Evolutionary conservation across 2,888 invertebrate species (phyloP), one percentile per base, ranked within the genome.

Genomic region (Xestobium rufovillosum): DNA sequence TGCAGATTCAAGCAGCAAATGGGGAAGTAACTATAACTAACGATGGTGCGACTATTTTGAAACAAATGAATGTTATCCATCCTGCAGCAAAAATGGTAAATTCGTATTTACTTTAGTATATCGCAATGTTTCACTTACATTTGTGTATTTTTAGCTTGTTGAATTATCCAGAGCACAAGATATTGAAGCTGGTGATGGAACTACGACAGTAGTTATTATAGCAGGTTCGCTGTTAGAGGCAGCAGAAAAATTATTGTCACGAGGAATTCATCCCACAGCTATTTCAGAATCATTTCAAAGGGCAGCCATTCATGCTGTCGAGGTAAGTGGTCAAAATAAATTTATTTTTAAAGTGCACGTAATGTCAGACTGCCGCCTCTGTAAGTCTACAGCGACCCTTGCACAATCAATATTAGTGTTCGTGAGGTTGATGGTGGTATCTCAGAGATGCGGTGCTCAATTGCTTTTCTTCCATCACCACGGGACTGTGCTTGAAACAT

Each of bases 11-110:
- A 73, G 75, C 91, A 19, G 80, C 81, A 19, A 95, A 91, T 70
- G 97, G 97, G 4, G 97, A 97, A 72, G 98, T 98, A 0, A 97
- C 96, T 2, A 98, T 98, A 45, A 99, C 98, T 35, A 98, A 99
- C 69, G 98, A 98, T 74, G 98, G 98, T 38, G 98, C 98, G 19
- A 98, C 98, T 19, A 99, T 99, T 67, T 70, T 99, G 41, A 96
- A 98, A 66, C 90, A 97, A 70, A 98, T 99, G 82, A 91, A 91
- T 67, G 96, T 99, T 2, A 75, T 91, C 45, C 98, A 98, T 66
- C 98, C 98, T 31, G 95, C 97, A 49, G 97, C 97, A 12, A 96
- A 96, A 77, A 97, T 99, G 96, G 90, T 90, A 70, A 38, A 39
- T 37, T 8, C 14, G 27, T 17, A 16, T 14, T 11, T 11, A 15